These are phyloP conservation scores for Gobiocypris rarus DNA, from an alignment of 2,113 vertebrate species.

Conservation along the genomic window DNA sequence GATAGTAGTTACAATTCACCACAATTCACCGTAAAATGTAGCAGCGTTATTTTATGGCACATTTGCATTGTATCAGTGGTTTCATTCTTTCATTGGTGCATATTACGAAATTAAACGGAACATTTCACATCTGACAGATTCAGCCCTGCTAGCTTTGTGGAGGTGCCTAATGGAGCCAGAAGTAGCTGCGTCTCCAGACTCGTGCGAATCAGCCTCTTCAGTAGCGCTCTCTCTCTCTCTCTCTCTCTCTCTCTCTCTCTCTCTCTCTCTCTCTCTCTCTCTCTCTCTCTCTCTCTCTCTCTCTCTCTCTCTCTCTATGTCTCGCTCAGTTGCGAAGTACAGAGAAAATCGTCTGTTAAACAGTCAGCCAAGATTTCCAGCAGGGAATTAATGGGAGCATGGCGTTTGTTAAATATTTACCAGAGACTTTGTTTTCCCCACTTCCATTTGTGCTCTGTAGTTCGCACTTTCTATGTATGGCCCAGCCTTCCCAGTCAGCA, in stretches of 20 bases:
- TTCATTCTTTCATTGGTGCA: not conserved
- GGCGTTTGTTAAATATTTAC: conserved; percentile 51
- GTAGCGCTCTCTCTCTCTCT: not conserved
- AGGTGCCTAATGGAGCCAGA: conserved; percentile 1
- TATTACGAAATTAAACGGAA: not conserved
- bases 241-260: too few relatives aligned
- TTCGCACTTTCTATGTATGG: conserved; percentile 29
- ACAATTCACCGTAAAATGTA: too few relatives aligned
- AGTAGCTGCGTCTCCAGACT: not conserved
- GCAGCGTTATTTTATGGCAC: too few relatives aligned
- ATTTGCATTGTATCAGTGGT: not conserved
- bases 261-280: too few relatives aligned
- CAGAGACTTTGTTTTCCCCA: conserved; percentile 40
- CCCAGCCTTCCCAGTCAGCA: not conserved
- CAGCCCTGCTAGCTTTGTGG: conserved; percentile 5
- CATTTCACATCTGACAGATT: conserved; percentile 20
- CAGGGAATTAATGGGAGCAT: conserved; percentile 33
- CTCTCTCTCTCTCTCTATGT: too few relatives aligned
- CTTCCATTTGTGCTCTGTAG: conserved; percentile 19
- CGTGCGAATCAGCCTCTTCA: conserved; percentile 7
- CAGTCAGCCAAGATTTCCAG: conserved; percentile 24
- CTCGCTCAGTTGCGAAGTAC: conserved; percentile 6
- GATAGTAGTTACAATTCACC: not conserved
- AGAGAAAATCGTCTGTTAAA: conserved; percentile 20
- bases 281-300: not conserved